A percentile compares a stretch with the other conserved stretches of the same genome.
Conservation (phyloP, 2,888 invertebrate species). For the Nomada fabriciana region DNA sequence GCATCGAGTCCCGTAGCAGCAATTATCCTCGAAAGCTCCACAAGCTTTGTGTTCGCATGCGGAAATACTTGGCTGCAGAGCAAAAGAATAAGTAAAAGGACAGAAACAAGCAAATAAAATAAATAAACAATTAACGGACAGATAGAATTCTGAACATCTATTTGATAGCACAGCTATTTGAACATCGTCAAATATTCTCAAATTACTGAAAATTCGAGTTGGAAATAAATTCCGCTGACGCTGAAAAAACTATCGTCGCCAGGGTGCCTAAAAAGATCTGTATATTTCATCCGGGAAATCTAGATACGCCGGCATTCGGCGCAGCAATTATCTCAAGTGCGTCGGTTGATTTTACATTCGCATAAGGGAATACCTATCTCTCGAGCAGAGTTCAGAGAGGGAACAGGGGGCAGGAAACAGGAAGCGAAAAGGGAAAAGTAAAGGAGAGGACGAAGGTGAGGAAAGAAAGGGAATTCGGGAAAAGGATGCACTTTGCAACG, state of each 20-base stretch:
- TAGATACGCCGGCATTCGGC: constrained; percentile 26
- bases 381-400: constrained; percentile 27
- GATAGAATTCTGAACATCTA: too few relatives aligned
- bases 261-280: not conserved
- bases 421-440: constrained; percentile 21
- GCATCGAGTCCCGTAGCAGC: constrained; percentile 72
- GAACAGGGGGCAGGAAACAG: not conserved
- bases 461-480: constrained; percentile 67
- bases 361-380: constrained; percentile 62
- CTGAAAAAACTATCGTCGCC: not conserved
- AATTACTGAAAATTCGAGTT: too few relatives aligned
- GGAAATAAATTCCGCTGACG: not conserved
- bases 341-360: constrained; percentile 71
- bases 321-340: constrained; percentile 71
- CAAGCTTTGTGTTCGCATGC: constrained; percentile 74
- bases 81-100: constrained; percentile 29
- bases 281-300: not conserved
- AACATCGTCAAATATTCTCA: too few relatives aligned
- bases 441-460: constrained; percentile 40
- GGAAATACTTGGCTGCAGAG: constrained; percentile 58
- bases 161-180: too few relatives aligned
- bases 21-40: constrained; percentile 74
- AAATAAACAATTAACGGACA: not conserved
- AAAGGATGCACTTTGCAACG: constrained; percentile 80
- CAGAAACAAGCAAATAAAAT: not conserved